These are phyloP conservation scores for Antidorcas marsupialis DNA, from an alignment of 2,113 vertebrate genomes.

Conservation along the genomic window DNA sequence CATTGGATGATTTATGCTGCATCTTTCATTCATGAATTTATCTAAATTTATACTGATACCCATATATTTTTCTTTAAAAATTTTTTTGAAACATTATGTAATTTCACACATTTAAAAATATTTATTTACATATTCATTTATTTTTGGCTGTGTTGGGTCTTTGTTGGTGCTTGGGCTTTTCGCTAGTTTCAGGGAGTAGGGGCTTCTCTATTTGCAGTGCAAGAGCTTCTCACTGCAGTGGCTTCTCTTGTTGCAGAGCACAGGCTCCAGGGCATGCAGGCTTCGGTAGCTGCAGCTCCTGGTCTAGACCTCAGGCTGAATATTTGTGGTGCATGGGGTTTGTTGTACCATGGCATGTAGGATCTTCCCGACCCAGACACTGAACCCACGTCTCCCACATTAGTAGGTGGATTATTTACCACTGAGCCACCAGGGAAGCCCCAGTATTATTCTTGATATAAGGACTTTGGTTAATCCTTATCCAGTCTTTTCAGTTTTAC, in stretches of 20 bases:
- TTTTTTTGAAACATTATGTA: background rate
- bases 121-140: background rate
- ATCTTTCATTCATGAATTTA: background rate
- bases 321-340: background rate
- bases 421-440: background rate
- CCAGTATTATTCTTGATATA: background rate
- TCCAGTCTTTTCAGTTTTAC: background rate
- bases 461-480: background rate
- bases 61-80: background rate
- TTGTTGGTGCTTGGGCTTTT: no score
- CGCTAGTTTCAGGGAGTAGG: background rate
- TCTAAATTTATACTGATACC: background rate
- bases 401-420: background rate
- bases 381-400: background rate
- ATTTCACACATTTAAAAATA: background rate
- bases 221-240: background rate
- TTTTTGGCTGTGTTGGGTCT: background rate
- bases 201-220: background rate
- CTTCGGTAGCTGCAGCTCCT: background rate
- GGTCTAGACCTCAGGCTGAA: background rate
- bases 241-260: background rate
- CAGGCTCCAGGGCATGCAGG: background rate
- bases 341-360: background rate
- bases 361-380: background rate
- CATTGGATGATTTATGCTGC: background rate